A percentile compares a stretch with the other conserved stretches of the same genome.
phyloP scores from a whole-genome alignment of 2,888 invertebrate genomes.

The Dryadula phaetusa region DNA sequence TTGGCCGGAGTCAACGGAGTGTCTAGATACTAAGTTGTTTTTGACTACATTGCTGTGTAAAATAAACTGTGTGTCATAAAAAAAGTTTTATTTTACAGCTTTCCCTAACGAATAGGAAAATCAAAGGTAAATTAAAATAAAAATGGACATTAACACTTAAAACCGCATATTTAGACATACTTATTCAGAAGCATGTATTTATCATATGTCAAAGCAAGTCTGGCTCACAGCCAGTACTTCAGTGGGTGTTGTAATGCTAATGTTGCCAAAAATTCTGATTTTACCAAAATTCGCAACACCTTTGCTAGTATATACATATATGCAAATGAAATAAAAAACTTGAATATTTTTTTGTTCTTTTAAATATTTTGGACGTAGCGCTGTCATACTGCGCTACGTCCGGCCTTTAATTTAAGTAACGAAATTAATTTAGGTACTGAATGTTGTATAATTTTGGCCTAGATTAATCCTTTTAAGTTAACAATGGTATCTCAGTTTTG shows the following conservation, averaged over 20 bases:
- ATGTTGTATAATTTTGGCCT: not conserved
- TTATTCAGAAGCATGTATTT: constrained; percentile 27
- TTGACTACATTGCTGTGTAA: no score
- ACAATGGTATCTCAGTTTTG: not conserved
- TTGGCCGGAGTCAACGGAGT: no score
- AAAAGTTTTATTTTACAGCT: not conserved
- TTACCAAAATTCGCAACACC: not conserved
- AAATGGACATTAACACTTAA: constrained; percentile 1
- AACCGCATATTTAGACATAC: constrained; percentile 20
- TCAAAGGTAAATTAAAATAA: not conserved
- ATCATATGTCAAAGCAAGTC: constrained; percentile 20
- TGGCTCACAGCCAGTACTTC: constrained; percentile 25
- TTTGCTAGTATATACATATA: not conserved
- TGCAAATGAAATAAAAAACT: not conserved
- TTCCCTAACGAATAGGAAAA: not conserved
- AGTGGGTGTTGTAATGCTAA: constrained; percentile 24
- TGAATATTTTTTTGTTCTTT: not conserved
- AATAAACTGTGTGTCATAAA: no score
- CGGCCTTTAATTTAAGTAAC: not conserved
- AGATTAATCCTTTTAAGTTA: not conserved
- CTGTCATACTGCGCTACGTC: no score
- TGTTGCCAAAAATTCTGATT: constrained; percentile 24
- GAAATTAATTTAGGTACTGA: not conserved
- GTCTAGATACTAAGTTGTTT: no score
- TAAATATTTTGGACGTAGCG: no score